Evolutionary conservation across 2,113 vertebrate species (phyloP), one percentile per base, ranked within the genome.

Genomic region (Oncorhynchus nerka): DNA sequence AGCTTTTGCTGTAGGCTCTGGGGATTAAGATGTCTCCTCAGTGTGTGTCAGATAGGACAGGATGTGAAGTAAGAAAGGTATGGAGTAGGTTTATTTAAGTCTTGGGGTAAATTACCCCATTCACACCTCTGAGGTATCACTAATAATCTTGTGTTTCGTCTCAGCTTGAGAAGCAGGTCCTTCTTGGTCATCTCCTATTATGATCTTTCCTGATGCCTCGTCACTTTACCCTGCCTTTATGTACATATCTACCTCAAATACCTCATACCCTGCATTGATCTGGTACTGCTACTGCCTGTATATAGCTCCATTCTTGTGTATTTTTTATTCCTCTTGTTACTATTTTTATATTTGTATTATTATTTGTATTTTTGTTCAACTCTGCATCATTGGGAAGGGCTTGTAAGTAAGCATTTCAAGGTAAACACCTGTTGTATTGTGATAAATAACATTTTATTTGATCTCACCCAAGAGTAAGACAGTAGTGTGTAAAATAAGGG

Each of bases 271-370:
- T 45, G 39, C 39, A 45, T 45, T 45, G 9, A 45, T 45, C 39
- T 45, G 9, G 39, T 11, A 45, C 8, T 39, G 8, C 1, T 45
- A 45, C 39, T 45, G 1, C 39, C 39, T 45, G 39, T 45, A 45
- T 45, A 45, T 45, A 45, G 8, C 34, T 39, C 7, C n/a, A 61
- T 5, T 61, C 5, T 61, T 22, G 59, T n/a, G 20, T 15, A 61
- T 22, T 61, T 22, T 61, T 11, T 28, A n/a, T 11, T 66, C 9
- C 7, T 16, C 1, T 48, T 70, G 9, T 73, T 72, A 6, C 12
- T 80, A 61, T 74, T 79, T 24, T 74, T 12, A 22, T 57, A 68
- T 65, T 39, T 39, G 39, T 39, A 9, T 9, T 9, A 39, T 39
- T 39, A 9, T 9, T 39, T 0, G 9, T 39, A 9, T 39, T 9